Conservation (phyloP, 2,888 invertebrate species). For the Trichogramma evanescens region DNA sequence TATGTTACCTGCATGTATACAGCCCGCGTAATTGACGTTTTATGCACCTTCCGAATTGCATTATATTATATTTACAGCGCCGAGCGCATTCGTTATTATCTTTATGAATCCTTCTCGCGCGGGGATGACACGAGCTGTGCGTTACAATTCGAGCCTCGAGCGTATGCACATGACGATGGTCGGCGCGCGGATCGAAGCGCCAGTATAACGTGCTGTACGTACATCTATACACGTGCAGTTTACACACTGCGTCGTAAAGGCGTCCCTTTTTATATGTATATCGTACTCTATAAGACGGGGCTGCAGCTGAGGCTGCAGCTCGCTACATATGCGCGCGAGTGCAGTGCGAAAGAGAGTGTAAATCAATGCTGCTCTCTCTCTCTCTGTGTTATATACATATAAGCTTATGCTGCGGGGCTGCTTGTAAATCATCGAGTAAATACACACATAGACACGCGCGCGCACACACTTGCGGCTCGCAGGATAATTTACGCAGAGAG, state of each 20-base stretch:
- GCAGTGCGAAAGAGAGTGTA: conserved; percentile 31
- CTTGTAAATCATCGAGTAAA: conserved; percentile 46
- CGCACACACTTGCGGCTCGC: conserved; percentile 13
- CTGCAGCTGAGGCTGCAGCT: too few species aligned
- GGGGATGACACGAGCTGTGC: conserved; percentile 26
- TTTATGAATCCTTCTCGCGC: neutral
- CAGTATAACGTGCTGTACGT: too few species aligned
- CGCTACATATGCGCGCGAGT: too few species aligned
- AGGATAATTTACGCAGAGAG: conserved; percentile 45
- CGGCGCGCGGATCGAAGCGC: too few species aligned
- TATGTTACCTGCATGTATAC: too few species aligned
- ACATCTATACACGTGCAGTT: too few species aligned
- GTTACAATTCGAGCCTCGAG: too few species aligned
- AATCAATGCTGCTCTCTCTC: conserved; percentile 40
- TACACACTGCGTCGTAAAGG: conserved; percentile 30
- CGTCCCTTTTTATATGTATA: conserved; percentile 13
- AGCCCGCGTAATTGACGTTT: conserved; percentile 16
- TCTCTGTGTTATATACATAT: too few species aligned
- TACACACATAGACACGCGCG: conserved; percentile 33
- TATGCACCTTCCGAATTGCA: conserved; percentile 21
- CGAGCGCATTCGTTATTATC: too few species aligned
- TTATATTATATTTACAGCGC: too few species aligned
- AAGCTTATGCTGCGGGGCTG: conserved; percentile 23
- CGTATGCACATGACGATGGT: too few species aligned
- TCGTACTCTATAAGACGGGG: too few species aligned